phyloP scores from a whole-genome alignment of 2,797 vertebrate species.

The Sebastes oblongus region DNA sequence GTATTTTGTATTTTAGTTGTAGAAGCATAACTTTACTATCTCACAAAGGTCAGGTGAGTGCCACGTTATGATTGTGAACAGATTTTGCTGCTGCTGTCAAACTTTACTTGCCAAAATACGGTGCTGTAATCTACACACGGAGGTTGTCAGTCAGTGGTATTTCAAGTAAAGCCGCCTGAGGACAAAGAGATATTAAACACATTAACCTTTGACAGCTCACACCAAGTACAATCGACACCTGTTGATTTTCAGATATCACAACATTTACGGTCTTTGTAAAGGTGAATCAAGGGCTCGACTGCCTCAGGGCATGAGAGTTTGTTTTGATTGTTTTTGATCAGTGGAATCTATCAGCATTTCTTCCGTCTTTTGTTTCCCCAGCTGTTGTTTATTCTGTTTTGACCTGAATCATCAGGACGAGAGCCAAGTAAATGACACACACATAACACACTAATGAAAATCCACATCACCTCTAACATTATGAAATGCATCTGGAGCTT shows the following conservation, averaged over 20 bases:
- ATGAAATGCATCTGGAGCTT: neutral
- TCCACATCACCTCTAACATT: neutral
- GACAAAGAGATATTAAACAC: neutral
- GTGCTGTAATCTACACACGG: neutral
- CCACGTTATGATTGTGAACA: neutral
- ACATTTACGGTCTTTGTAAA: conserved; percentile 14
- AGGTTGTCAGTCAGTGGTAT: conserved; percentile 3
- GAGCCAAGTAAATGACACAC: conserved; percentile 28
- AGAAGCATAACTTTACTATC: neutral
- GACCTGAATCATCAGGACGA: neutral
- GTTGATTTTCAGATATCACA: conserved; percentile 38
- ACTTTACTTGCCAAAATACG: neutral
- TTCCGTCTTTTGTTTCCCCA: conserved; percentile 24
- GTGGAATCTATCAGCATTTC: conserved; percentile 9
- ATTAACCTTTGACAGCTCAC: conserved; percentile 9
- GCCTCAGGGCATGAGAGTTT: neutral
- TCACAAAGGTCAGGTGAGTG: neutral
- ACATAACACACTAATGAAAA: neutral
- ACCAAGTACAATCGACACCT: neutral
- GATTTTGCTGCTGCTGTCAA: neutral
- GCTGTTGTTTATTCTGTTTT: conserved; percentile 33
- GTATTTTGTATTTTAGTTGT: neutral
- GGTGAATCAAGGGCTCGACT: neutral
- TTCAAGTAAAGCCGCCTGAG: neutral
- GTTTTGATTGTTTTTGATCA: conserved; percentile 10